Conservation (phyloP, 2,797 vertebrate genomes). For the Parambassis ranga region DNA sequence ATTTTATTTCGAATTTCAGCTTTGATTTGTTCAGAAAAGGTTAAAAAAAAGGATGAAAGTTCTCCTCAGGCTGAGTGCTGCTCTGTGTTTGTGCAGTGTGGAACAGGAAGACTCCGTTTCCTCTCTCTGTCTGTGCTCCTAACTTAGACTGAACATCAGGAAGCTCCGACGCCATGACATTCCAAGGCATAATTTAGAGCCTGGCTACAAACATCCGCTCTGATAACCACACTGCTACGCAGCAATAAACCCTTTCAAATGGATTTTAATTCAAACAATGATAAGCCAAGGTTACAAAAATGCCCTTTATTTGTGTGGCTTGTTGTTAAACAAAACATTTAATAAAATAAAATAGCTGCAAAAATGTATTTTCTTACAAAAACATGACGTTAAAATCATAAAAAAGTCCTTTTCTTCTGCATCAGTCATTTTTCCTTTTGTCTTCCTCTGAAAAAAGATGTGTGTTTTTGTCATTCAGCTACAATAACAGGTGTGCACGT, state of each 20-base stretch:
- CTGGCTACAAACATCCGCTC: constrained; percentile 57
- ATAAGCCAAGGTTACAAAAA: not conserved
- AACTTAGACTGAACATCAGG: constrained; percentile 67
- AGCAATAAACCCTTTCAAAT: not conserved
- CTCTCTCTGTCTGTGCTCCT: constrained; percentile 50
- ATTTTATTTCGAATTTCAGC: not conserved
- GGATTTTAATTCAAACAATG: not conserved
- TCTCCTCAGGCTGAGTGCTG: not conserved
- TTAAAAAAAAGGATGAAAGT: too few species aligned
- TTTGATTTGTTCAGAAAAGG: not conserved
- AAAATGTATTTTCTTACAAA: not conserved
- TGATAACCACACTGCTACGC: not conserved
- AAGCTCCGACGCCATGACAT: constrained; percentile 56
- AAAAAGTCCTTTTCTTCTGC: not conserved
- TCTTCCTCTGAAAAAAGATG: constrained; percentile 40
- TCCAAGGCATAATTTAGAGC: constrained; percentile 61
- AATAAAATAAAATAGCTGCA: not conserved
- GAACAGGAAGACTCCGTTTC: constrained; percentile 74
- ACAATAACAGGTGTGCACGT: not conserved
- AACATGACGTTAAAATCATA: not conserved
- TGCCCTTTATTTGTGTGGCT: not conserved
- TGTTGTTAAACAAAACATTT: not conserved
- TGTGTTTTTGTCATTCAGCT: too few species aligned
- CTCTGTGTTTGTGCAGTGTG: constrained; percentile 43
- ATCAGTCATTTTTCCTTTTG: not conserved